These are phyloP conservation scores for Agrilus planipennis DNA, from an alignment of 1,140 invertebrate genomes.

Conservation along the genomic window DNA sequence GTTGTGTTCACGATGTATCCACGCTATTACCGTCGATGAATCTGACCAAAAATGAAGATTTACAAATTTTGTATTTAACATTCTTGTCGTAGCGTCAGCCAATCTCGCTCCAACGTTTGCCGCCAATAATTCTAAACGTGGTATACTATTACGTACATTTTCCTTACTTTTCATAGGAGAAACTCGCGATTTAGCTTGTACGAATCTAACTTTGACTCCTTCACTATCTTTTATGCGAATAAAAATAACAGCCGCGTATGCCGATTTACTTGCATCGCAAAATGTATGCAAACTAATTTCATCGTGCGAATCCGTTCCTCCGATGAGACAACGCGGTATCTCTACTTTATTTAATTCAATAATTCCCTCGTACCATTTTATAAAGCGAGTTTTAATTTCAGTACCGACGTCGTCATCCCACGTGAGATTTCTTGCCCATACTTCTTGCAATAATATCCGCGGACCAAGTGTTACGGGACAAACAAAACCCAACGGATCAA, in stretches of 20 bases:
- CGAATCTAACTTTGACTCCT: conserved; percentile 10
- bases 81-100: too few species aligned
- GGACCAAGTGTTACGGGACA: conserved; percentile 15
- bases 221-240: conserved; percentile 7
- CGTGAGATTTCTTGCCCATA: conserved; percentile 6
- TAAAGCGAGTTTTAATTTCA: conserved; percentile 6
- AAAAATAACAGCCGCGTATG: conserved; percentile 21
- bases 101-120: conserved; percentile 12
- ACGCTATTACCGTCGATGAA: too few species aligned
- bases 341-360: conserved; percentile 5
- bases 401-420: conserved; percentile 9
- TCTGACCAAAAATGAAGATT: too few species aligned
- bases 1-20: too few species aligned
- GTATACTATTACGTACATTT: conserved; percentile 21
- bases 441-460: conserved; percentile 9
- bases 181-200: conserved; percentile 21
- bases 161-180: conserved; percentile 19
- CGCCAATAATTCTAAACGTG: conserved; percentile 19
- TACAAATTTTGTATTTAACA: too few species aligned
- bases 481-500: conserved; percentile 28
- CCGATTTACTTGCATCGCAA: conserved; percentile 22
- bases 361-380: conserved; percentile 10
- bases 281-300: conserved; percentile 19
- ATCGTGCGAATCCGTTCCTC: not conserved
- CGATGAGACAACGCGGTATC: conserved; percentile 9